Conservation (phyloP, 2,888 invertebrate species). For the Athripsodes cinereus region DNA sequence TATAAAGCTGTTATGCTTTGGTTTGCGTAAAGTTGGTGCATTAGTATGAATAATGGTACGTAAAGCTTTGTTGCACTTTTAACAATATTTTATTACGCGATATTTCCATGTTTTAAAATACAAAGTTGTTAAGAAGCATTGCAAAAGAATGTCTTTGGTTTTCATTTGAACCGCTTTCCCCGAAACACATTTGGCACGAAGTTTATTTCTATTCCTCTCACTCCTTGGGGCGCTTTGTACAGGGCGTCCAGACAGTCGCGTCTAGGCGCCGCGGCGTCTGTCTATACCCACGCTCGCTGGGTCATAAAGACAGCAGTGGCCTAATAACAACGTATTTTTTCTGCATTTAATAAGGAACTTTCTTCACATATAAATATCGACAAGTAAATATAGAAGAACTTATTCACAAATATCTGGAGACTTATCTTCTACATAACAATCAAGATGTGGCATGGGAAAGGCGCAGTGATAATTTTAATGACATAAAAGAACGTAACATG, state of each 20-base stretch:
- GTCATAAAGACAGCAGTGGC: conserved; percentile 4
- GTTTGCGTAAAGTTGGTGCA: too few relatives aligned
- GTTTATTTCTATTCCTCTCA: not conserved
- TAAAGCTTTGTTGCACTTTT: too few relatives aligned
- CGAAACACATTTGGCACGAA: conserved; percentile 14
- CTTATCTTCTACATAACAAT: too few relatives aligned
- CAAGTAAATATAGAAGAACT: too few relatives aligned
- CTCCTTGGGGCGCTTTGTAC: not conserved
- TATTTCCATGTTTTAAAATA: not conserved
- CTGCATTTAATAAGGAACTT: not conserved
- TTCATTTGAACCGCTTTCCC: conserved; percentile 10
- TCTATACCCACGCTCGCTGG: not conserved
- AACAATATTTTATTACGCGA: not conserved
- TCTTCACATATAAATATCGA: too few relatives aligned
- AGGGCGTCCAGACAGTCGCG: conserved; percentile 6
- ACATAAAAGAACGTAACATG: too few relatives aligned
- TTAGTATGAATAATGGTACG: too few relatives aligned
- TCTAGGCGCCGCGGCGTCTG: conserved; percentile 14
- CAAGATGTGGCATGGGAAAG: too few relatives aligned
- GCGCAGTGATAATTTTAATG: too few relatives aligned
- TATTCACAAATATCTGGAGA: too few relatives aligned
- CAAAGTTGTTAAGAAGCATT: not conserved
- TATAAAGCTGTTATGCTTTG: too few relatives aligned
- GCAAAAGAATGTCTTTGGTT: not conserved
- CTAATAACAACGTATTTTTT: not conserved